These are phyloP conservation scores for Perognathus longimembris DNA, from an alignment of 2,113 vertebrate species.

Conservation along the genomic window DNA sequence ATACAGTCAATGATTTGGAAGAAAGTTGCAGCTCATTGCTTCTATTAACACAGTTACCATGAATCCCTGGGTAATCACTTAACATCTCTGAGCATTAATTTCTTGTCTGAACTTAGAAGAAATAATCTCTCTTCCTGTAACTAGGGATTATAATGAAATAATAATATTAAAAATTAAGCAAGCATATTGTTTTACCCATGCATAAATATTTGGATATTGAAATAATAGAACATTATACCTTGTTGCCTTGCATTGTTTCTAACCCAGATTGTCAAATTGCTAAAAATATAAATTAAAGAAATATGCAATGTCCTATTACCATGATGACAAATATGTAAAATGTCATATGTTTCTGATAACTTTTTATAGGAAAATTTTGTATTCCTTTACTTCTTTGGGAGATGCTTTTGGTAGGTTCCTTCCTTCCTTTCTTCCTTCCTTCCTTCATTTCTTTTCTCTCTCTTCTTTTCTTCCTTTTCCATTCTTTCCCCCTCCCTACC, in stretches of 20 bases:
- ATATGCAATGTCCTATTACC: constrained; percentile 16
- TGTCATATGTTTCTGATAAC: constrained; percentile 10
- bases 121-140: background rate
- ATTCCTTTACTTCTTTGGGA: background rate
- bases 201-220: background rate
- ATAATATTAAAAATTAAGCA: background rate
- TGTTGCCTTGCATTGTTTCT: background rate
- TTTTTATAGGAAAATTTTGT: background rate
- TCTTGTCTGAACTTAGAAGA: constrained; percentile 12
- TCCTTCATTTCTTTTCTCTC: no score
- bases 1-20: background rate
- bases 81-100: background rate
- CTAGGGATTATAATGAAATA: constrained; percentile 4
- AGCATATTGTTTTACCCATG: background rate
- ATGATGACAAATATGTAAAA: background rate
- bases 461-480: no score
- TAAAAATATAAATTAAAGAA: background rate
- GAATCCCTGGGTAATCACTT: background rate
- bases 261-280: background rate
- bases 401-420: background rate
- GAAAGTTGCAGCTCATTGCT: background rate
- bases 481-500: no score
- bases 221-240: background rate
- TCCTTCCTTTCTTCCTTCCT: no score
- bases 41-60: background rate